Evolutionary conservation across 2,888 invertebrate genomes (phyloP).

Genomic region (Atrina japonica): DNA sequence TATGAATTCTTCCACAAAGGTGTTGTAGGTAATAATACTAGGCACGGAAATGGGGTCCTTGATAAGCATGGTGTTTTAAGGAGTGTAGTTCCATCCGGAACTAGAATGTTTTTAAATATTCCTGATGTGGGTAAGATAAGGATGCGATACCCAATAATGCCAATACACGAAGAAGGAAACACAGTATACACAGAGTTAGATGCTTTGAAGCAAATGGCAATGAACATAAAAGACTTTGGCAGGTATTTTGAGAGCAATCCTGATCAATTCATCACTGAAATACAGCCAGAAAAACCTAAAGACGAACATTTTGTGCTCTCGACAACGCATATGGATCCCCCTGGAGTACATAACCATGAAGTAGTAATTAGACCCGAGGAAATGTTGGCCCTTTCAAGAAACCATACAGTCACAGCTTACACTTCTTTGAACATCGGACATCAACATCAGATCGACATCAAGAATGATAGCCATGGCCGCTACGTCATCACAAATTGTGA

Average conservation of each 20-base stretch:
- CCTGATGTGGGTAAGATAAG: slow-evolving; percentile 65
- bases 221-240: slow-evolving; percentile 54
- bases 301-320: slow-evolving; percentile 40
- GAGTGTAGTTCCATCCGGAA: slow-evolving; percentile 54
- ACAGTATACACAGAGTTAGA: slow-evolving; percentile 66
- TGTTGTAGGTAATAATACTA: slow-evolving; percentile 56
- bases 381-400: slow-evolving; percentile 45
- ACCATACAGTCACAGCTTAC: slow-evolving; percentile 46
- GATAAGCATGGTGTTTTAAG: slow-evolving; percentile 39
- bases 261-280: slow-evolving; percentile 7
- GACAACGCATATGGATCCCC: slow-evolving; percentile 52
- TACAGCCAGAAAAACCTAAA: slow-evolving; percentile 32
- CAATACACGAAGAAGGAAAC: slow-evolving; percentile 66
- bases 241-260: slow-evolving; percentile 38
- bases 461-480: slow-evolving; percentile 19
- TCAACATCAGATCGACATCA: slow-evolving; percentile 54
- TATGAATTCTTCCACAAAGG: slow-evolving; percentile 59
- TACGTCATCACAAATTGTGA: slow-evolving; percentile 55
- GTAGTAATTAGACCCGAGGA: slow-evolving; percentile 50
- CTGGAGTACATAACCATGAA: slow-evolving; percentile 56
- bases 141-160: slow-evolving; percentile 68
- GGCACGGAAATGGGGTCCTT: slow-evolving; percentile 42
- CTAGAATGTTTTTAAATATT: slow-evolving; percentile 57
- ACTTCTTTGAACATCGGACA: slow-evolving; percentile 53
- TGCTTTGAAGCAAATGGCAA: slow-evolving; percentile 55